These are phyloP conservation scores for Stomorhina lunata DNA, from an alignment of 2,888 invertebrate species.

Conservation along the genomic window DNA sequence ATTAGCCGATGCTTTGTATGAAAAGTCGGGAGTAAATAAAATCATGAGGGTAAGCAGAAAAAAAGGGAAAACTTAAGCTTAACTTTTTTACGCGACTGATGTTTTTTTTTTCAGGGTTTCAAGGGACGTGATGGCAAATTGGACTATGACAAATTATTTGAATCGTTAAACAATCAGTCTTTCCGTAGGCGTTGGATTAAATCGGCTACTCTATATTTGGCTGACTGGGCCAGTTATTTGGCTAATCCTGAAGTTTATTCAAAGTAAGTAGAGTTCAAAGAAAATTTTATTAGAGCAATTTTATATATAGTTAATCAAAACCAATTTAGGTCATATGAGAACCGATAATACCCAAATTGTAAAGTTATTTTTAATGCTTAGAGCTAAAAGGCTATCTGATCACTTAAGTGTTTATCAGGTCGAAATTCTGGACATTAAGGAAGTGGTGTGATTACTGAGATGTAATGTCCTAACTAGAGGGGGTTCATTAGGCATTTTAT, in stretches of 20 bases:
- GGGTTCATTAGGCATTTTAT: too few relatives aligned
- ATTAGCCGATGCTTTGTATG: slow-evolving; percentile 86
- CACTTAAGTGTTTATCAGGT: too few relatives aligned
- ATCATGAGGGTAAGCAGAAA: slow-evolving; percentile 82
- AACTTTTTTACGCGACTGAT: too few relatives aligned
- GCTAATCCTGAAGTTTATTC: slow-evolving; percentile 88
- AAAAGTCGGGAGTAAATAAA: slow-evolving; percentile 86
- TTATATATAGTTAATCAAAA: too few relatives aligned
- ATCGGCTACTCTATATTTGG: slow-evolving; percentile 86
- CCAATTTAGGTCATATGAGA: too few relatives aligned
- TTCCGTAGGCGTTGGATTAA: slow-evolving; percentile 91
- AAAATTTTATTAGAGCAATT: neutral
- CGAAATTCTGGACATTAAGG: too few relatives aligned
- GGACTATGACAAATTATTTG: slow-evolving; percentile 87
- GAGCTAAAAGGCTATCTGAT: too few relatives aligned
- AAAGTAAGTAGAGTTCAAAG: slow-evolving; percentile 81
- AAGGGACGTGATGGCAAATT: slow-evolving; percentile 85
- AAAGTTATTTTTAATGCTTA: too few relatives aligned
- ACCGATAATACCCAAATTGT: too few relatives aligned
- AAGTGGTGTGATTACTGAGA: too few relatives aligned
- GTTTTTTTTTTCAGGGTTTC: slow-evolving; percentile 80
- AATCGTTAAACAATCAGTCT: slow-evolving; percentile 89
- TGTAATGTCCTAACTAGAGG: too few relatives aligned
- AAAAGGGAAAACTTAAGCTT: too few relatives aligned
- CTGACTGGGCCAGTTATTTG: slow-evolving; percentile 86